Base-by-base conservation (phyloP, 1,140 invertebrate genomes). In the Nephila pilipes region DNA sequence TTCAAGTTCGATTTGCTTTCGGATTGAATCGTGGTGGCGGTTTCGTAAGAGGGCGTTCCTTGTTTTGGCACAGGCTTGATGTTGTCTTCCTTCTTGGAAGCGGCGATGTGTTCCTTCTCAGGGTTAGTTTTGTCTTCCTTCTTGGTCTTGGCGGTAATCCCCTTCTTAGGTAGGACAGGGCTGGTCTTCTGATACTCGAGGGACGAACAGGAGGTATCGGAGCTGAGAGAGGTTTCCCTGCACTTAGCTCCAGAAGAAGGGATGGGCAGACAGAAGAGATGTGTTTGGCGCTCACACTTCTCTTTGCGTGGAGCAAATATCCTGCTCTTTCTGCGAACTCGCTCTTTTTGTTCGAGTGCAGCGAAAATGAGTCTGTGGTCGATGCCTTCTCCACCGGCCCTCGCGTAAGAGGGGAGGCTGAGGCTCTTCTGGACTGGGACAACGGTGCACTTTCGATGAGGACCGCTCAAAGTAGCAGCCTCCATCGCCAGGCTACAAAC, bases 141-240 rank as follows among this genome's bases (percentile, higher is more conserved):
- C 58, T 79, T 93, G 36, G 54, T 2, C 58, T 92, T 92, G 12
- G 65, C 5, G 3, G 22, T 10, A 22, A n/a, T 54, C 14, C 54
- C 81, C 18, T 54, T 57, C 29, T 54, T 83, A 18, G 69, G 1
- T 1, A 36, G 69, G 5, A 75, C 69, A 20, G 69, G 54, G 29
- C 92, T 89, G 20, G 91, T 87, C 80, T 91, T 93, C n/a, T 91
- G 91, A 63, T 91, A 94, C 69, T 94, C 94, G 6, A 94, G 57
- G 1, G 94, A 94, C 1, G 94, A 94, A 57, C 94, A 94, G 18
- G 94, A 94, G 0, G 94, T 94, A 55, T 94, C 94, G 3, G 94
- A 94, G 46, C 90, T 94, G 25, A 93, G 65, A 1, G 89, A 92
- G 12, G 83, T 92, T 38, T 94, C 93, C 29, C 87, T 69, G 63